These are phyloP conservation scores for Sphaeridia pumilis DNA, from an alignment of 2,888 invertebrate species.

Conservation along the genomic window DNA sequence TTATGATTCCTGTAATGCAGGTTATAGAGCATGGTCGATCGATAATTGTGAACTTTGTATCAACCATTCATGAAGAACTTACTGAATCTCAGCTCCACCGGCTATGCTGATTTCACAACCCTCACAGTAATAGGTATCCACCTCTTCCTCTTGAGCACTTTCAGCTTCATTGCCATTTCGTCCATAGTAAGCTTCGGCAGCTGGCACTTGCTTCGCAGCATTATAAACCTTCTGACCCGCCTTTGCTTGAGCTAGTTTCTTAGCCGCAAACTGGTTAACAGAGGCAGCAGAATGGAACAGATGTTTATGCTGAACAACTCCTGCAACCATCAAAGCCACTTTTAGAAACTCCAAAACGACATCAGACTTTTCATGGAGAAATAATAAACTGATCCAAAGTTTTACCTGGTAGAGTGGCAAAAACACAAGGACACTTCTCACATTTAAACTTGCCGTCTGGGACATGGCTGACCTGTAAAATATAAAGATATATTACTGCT, in stretches of 20 bases:
- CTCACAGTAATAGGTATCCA: no score
- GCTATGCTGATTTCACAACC: no score
- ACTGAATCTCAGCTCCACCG: no score
- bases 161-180: background rate
- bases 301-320: slow-evolving; percentile 5
- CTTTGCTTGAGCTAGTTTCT: slow-evolving; percentile 5
- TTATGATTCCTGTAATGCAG: slow-evolving; percentile 12
- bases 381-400: no score
- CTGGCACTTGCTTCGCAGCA: no score
- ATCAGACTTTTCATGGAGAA: no score
- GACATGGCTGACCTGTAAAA: slow-evolving; percentile 10
- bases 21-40: no score
- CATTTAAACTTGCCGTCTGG: slow-evolving; percentile 7
- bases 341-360: background rate
- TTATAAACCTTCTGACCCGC: no score
- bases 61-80: no score
- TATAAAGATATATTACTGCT: no score
- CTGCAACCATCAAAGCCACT: background rate
- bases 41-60: no score
- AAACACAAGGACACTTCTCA: slow-evolving; percentile 9
- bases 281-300: slow-evolving; percentile 2
- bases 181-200: background rate
- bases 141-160: background rate
- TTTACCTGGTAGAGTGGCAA: slow-evolving; percentile 9
- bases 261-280: background rate